phyloP scores from a whole-genome alignment of 1,140 invertebrate genomes.

The Lepidotrigona ventralis region DNA sequence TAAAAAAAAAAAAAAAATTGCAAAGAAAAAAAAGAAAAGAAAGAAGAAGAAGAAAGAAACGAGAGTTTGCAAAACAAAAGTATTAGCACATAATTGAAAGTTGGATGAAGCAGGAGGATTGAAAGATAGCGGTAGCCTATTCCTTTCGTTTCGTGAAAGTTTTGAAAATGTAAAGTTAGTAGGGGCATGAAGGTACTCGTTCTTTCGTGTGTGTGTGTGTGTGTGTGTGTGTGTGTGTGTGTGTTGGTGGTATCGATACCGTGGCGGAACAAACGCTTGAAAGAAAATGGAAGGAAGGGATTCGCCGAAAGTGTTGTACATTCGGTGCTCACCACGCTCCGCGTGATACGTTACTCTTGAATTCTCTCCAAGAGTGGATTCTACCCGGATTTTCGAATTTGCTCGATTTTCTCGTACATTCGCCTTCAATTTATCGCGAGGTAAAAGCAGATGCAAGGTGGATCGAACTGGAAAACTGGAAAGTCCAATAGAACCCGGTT shows the following conservation, averaged over 20 bases:
- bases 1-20: too few relatives aligned
- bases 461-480: not conserved
- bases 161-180: not conserved
- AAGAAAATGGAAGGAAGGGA: not conserved
- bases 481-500: constrained; percentile 10
- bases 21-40: too few relatives aligned
- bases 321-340: not conserved
- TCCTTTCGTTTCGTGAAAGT: not conserved
- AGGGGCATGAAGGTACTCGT: not conserved
- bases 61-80: not conserved
- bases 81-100: too few relatives aligned
- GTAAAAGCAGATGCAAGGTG: not conserved
- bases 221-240: too few relatives aligned
- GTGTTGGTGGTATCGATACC: not conserved
- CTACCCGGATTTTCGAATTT: constrained; percentile 7
- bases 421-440: constrained; percentile 1
- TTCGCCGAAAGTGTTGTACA: not conserved
- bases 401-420: not conserved
- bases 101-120: too few relatives aligned
- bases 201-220: not conserved
- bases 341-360: constrained; percentile 14
- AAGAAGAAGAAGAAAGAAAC: too few relatives aligned
- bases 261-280: not conserved
- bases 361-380: constrained; percentile 18
- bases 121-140: not conserved